Percentiles rank a stretch among this genome's conserved stretches.
phyloP scores from a whole-genome alignment of 2,113 vertebrate genomes.

The Pomatorhinus ruficollis region DNA sequence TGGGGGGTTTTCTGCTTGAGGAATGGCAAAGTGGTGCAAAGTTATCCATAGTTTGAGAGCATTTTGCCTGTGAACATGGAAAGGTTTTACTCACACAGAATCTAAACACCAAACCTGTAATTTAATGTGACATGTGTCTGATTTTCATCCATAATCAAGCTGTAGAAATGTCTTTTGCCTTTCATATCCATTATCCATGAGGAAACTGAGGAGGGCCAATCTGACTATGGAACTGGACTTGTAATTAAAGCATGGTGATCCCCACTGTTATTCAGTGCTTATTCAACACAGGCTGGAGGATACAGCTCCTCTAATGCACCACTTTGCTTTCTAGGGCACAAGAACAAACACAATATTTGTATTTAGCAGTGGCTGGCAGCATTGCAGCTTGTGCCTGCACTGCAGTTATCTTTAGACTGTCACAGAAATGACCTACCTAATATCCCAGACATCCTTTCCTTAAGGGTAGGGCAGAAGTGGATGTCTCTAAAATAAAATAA shows the following conservation, averaged over 20 bases:
- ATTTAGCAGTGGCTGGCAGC: background rate
- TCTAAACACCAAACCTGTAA: background rate
- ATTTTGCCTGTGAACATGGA: background rate
- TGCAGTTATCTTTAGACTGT: background rate
- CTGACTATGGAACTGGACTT: background rate
- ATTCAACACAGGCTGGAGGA: background rate
- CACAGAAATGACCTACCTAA: slow-evolving; percentile 6
- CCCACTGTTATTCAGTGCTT: background rate
- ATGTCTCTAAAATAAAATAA: slow-evolving; percentile 1
- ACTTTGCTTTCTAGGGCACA: background rate
- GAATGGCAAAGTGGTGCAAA: background rate
- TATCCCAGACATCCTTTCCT: background rate
- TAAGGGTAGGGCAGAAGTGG: background rate
- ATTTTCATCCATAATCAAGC: background rate
- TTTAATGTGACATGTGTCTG: background rate
- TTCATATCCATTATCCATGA: background rate
- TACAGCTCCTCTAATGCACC: background rate
- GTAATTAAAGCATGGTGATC: background rate
- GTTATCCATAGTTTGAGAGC: background rate
- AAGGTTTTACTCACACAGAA: background rate
- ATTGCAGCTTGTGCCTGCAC: background rate
- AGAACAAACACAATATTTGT: background rate
- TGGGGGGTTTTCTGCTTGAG: background rate
- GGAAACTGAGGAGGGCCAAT: background rate
- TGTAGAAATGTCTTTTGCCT: background rate